Evolutionary conservation across 2,888 invertebrate genomes (phyloP).

Genomic region (Liopterus haemorrhoidalis): DNA sequence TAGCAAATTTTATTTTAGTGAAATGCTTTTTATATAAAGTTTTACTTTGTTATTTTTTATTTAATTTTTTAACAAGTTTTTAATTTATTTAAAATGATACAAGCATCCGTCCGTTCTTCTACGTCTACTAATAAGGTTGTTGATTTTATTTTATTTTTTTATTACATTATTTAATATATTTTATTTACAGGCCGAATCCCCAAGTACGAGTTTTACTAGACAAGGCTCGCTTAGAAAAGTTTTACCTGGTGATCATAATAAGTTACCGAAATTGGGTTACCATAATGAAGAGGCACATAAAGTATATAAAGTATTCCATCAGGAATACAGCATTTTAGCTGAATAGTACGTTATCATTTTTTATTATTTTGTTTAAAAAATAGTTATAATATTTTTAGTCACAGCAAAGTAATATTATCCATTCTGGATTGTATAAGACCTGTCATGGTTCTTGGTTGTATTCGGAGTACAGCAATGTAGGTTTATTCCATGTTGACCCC

Average conservation of each 20-base stretch:
- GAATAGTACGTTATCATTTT: constrained; percentile 71
- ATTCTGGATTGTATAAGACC: constrained; percentile 2
- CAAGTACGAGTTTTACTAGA: constrained; percentile 45
- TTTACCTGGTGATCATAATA: constrained; percentile 49
- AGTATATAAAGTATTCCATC: constrained; percentile 68
- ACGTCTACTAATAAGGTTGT: constrained; percentile 17
- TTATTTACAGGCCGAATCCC: constrained; percentile 34
- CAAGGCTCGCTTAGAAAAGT: constrained; percentile 55
- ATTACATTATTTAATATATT: background rate
- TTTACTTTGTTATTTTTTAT: no score
- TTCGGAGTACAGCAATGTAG: no score
- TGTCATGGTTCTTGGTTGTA: no score
- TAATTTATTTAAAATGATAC: constrained; percentile 18
- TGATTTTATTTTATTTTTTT: background rate
- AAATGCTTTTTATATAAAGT: no score
- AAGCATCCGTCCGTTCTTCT: constrained; percentile 23
- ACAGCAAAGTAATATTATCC: constrained; percentile 7
- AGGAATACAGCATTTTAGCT: constrained; percentile 85
- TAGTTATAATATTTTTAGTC: constrained; percentile 10
- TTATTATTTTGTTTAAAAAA: constrained; percentile 27
- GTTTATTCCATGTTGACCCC: no score
- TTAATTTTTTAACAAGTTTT: no score
- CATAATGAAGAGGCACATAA: constrained; percentile 54
- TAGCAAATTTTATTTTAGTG: no score
- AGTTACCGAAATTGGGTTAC: constrained; percentile 56